These are phyloP conservation scores for Styela clava DNA, from an alignment of 23 tunicate genomes.

Conservation along the genomic window DNA sequence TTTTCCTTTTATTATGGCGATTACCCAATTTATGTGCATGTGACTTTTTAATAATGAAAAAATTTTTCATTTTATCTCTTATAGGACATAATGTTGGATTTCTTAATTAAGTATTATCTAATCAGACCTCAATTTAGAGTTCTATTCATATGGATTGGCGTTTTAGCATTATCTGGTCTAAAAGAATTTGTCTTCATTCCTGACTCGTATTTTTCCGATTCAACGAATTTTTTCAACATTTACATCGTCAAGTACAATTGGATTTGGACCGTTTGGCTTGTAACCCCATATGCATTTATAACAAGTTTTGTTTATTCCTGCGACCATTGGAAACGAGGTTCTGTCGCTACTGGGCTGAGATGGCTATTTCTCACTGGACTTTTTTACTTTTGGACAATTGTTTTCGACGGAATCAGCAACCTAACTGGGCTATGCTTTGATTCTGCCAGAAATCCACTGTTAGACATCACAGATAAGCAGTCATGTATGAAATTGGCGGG, in stretches of 20 bases:
- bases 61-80: too few relatives aligned
- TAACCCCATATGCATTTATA: conserved; percentile 49
- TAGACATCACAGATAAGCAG: conserved; percentile 32
- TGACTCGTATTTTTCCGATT: conserved; percentile 34
- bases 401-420: conserved; percentile 57
- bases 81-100: background rate
- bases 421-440: conserved; percentile 58
- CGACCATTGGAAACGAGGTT: conserved; percentile 49
- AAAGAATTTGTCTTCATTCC: conserved; percentile 29
- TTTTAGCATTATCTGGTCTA: background rate
- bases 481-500: conserved; percentile 36
- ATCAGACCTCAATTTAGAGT: background rate
- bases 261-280: conserved; percentile 55
- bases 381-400: conserved; percentile 79
- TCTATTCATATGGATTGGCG: background rate
- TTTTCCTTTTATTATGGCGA: too few relatives aligned
- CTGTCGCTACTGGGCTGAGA: conserved; percentile 14
- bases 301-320: conserved; percentile 70
- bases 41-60: too few relatives aligned
- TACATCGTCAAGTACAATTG: conserved; percentile 63
- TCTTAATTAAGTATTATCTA: background rate
- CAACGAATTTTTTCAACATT: conserved; percentile 35
- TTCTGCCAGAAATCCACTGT: conserved; percentile 26
- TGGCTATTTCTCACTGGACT: conserved; percentile 38
- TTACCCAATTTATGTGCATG: too few relatives aligned